These are phyloP conservation scores for Phymatocera aterrima DNA, from an alignment of 2,888 invertebrate species.

Conservation along the genomic window DNA sequence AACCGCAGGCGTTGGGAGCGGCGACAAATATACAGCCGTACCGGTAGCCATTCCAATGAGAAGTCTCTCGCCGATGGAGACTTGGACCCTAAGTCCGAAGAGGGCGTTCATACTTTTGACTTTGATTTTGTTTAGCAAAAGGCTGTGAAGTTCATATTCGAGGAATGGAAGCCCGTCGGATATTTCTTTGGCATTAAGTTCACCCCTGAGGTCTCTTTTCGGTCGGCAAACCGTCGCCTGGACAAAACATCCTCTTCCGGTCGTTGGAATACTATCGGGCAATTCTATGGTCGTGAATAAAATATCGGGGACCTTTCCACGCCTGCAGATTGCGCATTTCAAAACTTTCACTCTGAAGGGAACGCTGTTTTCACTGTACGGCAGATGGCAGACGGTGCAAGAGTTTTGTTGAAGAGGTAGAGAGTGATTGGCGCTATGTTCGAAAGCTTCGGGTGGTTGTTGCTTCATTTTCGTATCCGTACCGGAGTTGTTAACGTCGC, in stretches of 20 bases:
- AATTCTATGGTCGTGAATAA: constrained; percentile 92
- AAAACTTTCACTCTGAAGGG: constrained; percentile 85
- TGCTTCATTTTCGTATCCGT: not conserved
- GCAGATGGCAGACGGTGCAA: constrained; percentile 86
- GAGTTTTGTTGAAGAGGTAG: constrained; percentile 59
- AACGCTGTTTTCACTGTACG: constrained; percentile 84
- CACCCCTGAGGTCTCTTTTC: constrained; percentile 87
- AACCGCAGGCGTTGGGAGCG: constrained; percentile 85
- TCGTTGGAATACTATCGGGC: constrained; percentile 84
- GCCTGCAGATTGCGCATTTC: constrained; percentile 83
- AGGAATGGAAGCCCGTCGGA: constrained; percentile 96
- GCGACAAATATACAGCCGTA: constrained; percentile 87
- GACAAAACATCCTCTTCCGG: constrained; percentile 83
- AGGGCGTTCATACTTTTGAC: constrained; percentile 97
- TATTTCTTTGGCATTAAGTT: constrained; percentile 93
- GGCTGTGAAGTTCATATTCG: constrained; percentile 95
- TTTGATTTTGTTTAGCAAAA: constrained; percentile 92
- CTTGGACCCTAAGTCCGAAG: constrained; percentile 86
- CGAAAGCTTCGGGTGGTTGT: constrained; percentile 49
- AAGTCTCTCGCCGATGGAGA: constrained; percentile 89
- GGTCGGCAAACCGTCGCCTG: constrained; percentile 87
- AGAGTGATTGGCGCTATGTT: constrained; percentile 72
- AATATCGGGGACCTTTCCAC: constrained; percentile 93
- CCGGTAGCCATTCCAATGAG: constrained; percentile 93
- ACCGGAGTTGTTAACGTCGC: constrained; percentile 1